Percentiles rank a stretch among this genome's conserved stretches.
phyloP scores from a whole-genome alignment of 1,140 invertebrate genomes.

The Drosophila lowei region DNA sequence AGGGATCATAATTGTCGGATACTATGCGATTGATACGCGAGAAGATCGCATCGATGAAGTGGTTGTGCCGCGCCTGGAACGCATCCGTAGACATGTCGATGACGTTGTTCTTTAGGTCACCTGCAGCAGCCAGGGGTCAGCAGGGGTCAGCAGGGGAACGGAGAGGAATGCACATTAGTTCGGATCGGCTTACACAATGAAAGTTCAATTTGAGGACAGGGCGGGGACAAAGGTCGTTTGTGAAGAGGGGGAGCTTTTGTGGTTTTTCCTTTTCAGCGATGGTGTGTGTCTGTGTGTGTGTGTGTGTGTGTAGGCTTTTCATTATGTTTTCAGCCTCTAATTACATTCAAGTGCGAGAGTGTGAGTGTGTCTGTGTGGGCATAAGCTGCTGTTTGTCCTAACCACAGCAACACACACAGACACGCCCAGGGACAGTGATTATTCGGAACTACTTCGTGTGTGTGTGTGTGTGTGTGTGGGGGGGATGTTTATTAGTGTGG shows the following conservation, averaged over 20 bases:
- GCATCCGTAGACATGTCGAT: slow-evolving; percentile 81
- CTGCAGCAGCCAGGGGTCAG: slow-evolving; percentile 37
- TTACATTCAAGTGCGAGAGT: slow-evolving; percentile 47
- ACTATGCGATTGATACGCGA: slow-evolving; percentile 91
- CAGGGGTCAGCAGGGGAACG: slow-evolving; percentile 2
- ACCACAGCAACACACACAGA: slow-evolving; percentile 44
- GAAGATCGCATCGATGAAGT: slow-evolving; percentile 91
- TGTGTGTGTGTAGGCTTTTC: slow-evolving; percentile 38
- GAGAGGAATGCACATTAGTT: slow-evolving; percentile 42
- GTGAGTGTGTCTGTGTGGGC: slow-evolving; percentile 11
- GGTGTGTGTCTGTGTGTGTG: slow-evolving; percentile 18
- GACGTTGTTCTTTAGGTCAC: slow-evolving; percentile 82
- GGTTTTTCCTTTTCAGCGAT: slow-evolving; percentile 20
- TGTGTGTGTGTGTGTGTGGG: slow-evolving; percentile 13
- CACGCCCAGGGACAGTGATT: slow-evolving; percentile 22
- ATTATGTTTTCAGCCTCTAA: slow-evolving; percentile 65
- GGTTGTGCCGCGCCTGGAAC: slow-evolving; percentile 86
- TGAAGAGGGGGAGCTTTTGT: slow-evolving; percentile 4
- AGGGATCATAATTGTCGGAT: slow-evolving; percentile 90
- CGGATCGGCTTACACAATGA: slow-evolving; percentile 34
- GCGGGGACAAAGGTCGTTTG: slow-evolving; percentile 3
- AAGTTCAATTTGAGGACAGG: slow-evolving; percentile 25
- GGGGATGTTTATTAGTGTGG: not conserved
- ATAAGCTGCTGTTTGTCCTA: slow-evolving; percentile 16
- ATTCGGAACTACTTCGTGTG: not conserved